A percentile compares a stretch with the other conserved stretches of the same genome.
Evolutionary conservation across 2,888 invertebrate species (phyloP).

Genomic region (Pycnomerus fuliginosus): DNA sequence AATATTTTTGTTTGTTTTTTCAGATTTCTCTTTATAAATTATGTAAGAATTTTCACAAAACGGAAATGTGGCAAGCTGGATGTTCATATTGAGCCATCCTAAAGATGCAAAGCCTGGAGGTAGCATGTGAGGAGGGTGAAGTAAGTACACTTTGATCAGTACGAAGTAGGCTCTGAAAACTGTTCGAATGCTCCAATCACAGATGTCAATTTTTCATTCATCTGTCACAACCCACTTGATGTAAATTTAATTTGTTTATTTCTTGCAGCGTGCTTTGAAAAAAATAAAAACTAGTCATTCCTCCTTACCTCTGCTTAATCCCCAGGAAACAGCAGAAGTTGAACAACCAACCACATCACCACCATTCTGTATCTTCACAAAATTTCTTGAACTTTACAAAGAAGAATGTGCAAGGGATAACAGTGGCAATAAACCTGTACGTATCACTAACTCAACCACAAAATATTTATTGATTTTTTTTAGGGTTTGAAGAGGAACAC

Average conservation of each 20-base stretch:
- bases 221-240: slow-evolving; percentile 19
- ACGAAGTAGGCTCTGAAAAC: too few relatives aligned
- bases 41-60: slow-evolving; percentile 25
- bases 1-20: slow-evolving; percentile 8
- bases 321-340: slow-evolving; percentile 40
- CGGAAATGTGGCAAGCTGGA: slow-evolving; percentile 50
- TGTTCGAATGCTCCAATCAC: too few relatives aligned
- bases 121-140: slow-evolving; percentile 67
- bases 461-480: slow-evolving; percentile 32
- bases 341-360: slow-evolving; percentile 33
- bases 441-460: slow-evolving; percentile 1
- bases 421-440: slow-evolving; percentile 22
- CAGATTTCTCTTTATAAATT: slow-evolving; percentile 10
- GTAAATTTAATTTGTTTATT: slow-evolving; percentile 43
- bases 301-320: slow-evolving; percentile 46
- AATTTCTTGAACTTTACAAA: slow-evolving; percentile 50
- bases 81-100: slow-evolving; percentile 50
- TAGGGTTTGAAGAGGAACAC: slow-evolving; percentile 65
- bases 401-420: slow-evolving; percentile 40
- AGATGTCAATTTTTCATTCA: slow-evolving; percentile 17
- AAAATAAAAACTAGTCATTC: slow-evolving; percentile 46
- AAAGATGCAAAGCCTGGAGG: slow-evolving; percentile 68
- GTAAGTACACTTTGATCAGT: slow-evolving; percentile 56
- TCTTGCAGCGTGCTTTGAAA: slow-evolving; percentile 47
- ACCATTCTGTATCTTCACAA: slow-evolving; percentile 50